A percentile compares a stretch with the other conserved stretches of the same genome.
Evolutionary conservation across 1,140 invertebrate genomes (phyloP).

Genomic region (Pseudachorutes palmiensis): DNA sequence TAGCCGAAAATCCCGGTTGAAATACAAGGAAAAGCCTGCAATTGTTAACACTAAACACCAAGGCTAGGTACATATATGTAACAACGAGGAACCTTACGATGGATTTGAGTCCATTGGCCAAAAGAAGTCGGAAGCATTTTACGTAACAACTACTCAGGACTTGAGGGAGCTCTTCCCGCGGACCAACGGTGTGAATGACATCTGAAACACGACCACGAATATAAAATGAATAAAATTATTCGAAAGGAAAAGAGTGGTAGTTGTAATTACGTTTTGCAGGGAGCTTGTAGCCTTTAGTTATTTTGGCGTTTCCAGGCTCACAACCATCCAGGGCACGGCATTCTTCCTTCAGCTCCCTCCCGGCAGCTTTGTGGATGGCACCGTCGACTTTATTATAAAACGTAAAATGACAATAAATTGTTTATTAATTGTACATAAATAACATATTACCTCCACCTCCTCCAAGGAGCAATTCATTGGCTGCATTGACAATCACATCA

Average conservation of each 20-base stretch:
- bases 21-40: slow-evolving; percentile 49
- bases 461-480: slow-evolving; percentile 66
- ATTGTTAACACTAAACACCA: slow-evolving; percentile 19
- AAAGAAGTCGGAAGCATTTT: slow-evolving; percentile 41
- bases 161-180: slow-evolving; percentile 42
- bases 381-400: slow-evolving; percentile 51
- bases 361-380: slow-evolving; percentile 72
- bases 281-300: slow-evolving; percentile 67
- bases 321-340: slow-evolving; percentile 64
- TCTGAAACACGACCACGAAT: slow-evolving; percentile 39
- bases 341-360: slow-evolving; percentile 57
- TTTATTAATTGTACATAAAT: slow-evolving; percentile 14
- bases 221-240: slow-evolving; percentile 5
- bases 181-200: slow-evolving; percentile 49
- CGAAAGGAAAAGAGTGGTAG: slow-evolving; percentile 3
- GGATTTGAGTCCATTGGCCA: slow-evolving; percentile 42
- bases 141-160: slow-evolving; percentile 42
- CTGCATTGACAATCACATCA: slow-evolving; percentile 87
- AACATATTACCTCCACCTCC: slow-evolving; percentile 63
- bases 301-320: slow-evolving; percentile 66
- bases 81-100: slow-evolving; percentile 43
- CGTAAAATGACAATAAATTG: slow-evolving; percentile 5
- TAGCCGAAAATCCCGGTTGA: slow-evolving; percentile 48
- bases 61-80: slow-evolving; percentile 34
- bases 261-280: slow-evolving; percentile 55